These are phyloP conservation scores for Takifugu rubripes DNA, from an alignment of 2,797 vertebrate genomes.

Conservation along the genomic window DNA sequence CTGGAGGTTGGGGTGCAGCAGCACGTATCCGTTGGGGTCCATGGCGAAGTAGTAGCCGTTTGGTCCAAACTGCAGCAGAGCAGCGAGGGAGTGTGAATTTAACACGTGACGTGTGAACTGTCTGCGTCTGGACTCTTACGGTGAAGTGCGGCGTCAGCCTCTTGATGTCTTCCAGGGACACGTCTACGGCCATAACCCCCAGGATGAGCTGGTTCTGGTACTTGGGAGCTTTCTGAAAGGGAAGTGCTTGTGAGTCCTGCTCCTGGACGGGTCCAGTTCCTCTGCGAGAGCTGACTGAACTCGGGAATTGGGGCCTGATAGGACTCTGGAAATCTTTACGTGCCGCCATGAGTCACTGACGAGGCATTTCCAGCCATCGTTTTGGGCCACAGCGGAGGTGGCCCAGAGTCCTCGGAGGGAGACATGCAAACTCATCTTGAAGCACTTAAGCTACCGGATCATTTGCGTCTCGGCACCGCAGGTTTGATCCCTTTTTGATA, in stretches of 20 bases:
- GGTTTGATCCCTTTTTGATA: slow-evolving; percentile 61
- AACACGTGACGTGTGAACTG: slow-evolving; percentile 82
- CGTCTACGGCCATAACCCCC: slow-evolving; percentile 96
- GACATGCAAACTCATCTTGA: slow-evolving; percentile 69
- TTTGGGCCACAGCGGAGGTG: slow-evolving; percentile 41
- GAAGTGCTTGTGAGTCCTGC: slow-evolving; percentile 18
- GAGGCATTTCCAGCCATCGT: slow-evolving; percentile 59
- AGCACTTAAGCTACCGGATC: slow-evolving; percentile 71
- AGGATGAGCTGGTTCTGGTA: slow-evolving; percentile 90
- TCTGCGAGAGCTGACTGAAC: slow-evolving; percentile 44
- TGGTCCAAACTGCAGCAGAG: slow-evolving; percentile 84
- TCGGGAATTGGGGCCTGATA: slow-evolving; percentile 47
- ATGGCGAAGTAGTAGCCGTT: slow-evolving; percentile 99
- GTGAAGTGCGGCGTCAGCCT: slow-evolving; percentile 92
- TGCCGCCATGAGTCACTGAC: slow-evolving; percentile 63
- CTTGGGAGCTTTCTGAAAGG: slow-evolving; percentile 39
- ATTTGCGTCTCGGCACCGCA: slow-evolving; percentile 50
- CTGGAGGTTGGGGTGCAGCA: slow-evolving; percentile 95
- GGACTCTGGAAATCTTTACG: slow-evolving; percentile 59
- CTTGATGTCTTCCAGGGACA: slow-evolving; percentile 95
- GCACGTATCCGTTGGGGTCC: slow-evolving; percentile 95
- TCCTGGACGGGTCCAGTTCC: slow-evolving; percentile 59
- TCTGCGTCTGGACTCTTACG: slow-evolving; percentile 71
- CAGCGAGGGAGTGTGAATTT: not conserved
- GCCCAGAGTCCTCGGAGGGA: slow-evolving; percentile 36